phyloP scores from a whole-genome alignment of 2,113 vertebrate species.

The Prolemur simus region DNA sequence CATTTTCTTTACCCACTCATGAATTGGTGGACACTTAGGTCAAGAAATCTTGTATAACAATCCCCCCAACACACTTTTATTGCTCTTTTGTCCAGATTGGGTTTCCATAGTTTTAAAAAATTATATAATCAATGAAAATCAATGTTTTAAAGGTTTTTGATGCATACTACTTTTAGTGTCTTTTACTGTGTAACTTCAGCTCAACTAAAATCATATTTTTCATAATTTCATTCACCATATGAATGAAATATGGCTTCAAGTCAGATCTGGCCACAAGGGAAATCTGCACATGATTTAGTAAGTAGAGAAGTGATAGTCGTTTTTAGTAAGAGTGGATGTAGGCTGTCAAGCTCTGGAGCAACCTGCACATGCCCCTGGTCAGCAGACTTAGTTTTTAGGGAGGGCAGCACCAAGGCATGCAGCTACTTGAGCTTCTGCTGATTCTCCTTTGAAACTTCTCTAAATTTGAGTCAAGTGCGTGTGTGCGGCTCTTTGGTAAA shows the following conservation, averaged over 20 bases:
- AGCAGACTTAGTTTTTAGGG: background rate
- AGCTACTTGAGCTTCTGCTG: background rate
- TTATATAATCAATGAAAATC: background rate
- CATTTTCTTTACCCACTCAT: no score
- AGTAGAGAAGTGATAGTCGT: background rate
- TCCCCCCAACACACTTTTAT: no score
- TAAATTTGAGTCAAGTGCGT: background rate
- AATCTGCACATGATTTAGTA: background rate
- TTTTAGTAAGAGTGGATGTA: background rate
- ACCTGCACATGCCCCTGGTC: fast-evolving
- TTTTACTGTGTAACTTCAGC: background rate
- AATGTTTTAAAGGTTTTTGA: background rate
- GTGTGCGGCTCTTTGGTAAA: background rate
- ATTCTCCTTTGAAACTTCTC: background rate
- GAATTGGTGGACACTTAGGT: no score
- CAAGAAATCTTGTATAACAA: background rate
- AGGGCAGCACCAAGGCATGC: fast-evolving
- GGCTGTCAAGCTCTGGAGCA: background rate
- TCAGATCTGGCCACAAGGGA: background rate
- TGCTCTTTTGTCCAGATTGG: background rate
- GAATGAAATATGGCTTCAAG: background rate
- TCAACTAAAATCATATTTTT: background rate
- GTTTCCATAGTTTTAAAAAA: background rate
- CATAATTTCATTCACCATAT: background rate
- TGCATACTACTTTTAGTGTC: background rate